Evolutionary conservation across 2,797 vertebrate genomes (phyloP).

Genomic region (Chelidonichthys spinosus): DNA sequence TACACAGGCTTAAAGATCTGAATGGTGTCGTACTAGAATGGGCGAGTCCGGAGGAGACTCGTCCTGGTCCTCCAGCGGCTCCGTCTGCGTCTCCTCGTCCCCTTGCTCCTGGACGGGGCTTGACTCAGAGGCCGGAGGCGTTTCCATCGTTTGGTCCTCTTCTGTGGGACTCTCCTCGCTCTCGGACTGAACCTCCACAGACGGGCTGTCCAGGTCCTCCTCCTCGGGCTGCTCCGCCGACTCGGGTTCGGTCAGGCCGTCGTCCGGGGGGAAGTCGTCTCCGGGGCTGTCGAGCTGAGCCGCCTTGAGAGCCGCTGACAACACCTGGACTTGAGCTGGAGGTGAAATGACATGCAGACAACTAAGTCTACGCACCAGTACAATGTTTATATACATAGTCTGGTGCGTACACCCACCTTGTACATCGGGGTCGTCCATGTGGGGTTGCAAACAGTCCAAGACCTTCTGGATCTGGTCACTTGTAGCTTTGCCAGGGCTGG

Average conservation of each 20-base stretch:
- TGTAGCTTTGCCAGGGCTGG: conserved; percentile 81
- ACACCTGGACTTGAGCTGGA: conserved; percentile 91
- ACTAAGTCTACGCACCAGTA: conserved; percentile 8
- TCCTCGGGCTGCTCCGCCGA: conserved; percentile 47
- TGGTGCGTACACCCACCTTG: conserved; percentile 83
- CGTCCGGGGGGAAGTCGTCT: conserved; percentile 52
- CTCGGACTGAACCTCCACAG: conserved; percentile 65
- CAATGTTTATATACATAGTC: neutral
- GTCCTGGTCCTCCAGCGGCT: conserved; percentile 68
- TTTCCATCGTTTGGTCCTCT: conserved; percentile 54
- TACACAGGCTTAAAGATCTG: conserved; percentile 41
- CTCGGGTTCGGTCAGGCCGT: conserved; percentile 59
- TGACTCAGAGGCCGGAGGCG: conserved; percentile 42
- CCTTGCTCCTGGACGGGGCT: conserved; percentile 74
- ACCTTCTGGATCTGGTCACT: conserved; percentile 91
- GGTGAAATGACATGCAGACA: conserved; percentile 18
- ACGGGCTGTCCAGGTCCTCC: neutral
- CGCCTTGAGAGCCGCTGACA: conserved; percentile 91
- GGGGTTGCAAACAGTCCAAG: conserved; percentile 90
- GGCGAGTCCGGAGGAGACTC: conserved; percentile 72
- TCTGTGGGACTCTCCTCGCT: conserved; percentile 55
- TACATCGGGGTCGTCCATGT: conserved; percentile 90
- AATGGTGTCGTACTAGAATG: conserved; percentile 57
- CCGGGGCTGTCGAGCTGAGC: conserved; percentile 87
- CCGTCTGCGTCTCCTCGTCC: conserved; percentile 53